Conservation (phyloP, 1,140 invertebrate genomes). For the Uloborus diversus region DNA sequence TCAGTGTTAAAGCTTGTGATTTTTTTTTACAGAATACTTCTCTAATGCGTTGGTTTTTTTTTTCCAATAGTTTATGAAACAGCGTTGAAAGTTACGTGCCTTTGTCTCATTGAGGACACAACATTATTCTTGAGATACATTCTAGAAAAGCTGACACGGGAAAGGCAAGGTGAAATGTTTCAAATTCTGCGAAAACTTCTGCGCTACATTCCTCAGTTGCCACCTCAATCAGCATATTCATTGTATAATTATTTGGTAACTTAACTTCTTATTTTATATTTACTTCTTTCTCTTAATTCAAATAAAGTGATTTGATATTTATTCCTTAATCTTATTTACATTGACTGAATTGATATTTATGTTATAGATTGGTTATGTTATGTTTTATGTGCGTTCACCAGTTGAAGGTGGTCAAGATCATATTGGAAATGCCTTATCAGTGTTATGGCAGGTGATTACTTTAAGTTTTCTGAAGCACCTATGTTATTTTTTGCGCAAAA, state of each 20-base stretch:
- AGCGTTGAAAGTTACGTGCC: constrained; percentile 85
- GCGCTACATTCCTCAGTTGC: constrained; percentile 89
- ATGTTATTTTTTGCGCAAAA: no score
- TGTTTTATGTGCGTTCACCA: constrained; percentile 97
- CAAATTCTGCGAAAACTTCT: constrained; percentile 91
- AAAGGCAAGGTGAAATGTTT: constrained; percentile 95
- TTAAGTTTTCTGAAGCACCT: no score
- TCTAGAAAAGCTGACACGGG: constrained; percentile 92
- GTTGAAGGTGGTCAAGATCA: constrained; percentile 92
- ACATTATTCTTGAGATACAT: constrained; percentile 95
- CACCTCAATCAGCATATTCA: constrained; percentile 98
- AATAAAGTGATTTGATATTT: background rate
- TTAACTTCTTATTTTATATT: background rate
- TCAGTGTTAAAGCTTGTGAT: no score
- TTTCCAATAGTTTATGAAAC: constrained; percentile 71
- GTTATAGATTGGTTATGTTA: constrained; percentile 88
- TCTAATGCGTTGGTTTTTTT: constrained; percentile 36
- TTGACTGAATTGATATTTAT: constrained; percentile 5
- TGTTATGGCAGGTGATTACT: constrained; percentile 90
- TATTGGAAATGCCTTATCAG: constrained; percentile 91
- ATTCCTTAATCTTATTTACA: background rate
- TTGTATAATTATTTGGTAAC: constrained; percentile 95
- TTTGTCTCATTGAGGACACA: constrained; percentile 96
- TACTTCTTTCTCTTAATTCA: background rate
- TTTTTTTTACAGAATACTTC: no score